phyloP scores from a whole-genome alignment of 2,888 invertebrate species.

The Lampropteryx suffumata region DNA sequence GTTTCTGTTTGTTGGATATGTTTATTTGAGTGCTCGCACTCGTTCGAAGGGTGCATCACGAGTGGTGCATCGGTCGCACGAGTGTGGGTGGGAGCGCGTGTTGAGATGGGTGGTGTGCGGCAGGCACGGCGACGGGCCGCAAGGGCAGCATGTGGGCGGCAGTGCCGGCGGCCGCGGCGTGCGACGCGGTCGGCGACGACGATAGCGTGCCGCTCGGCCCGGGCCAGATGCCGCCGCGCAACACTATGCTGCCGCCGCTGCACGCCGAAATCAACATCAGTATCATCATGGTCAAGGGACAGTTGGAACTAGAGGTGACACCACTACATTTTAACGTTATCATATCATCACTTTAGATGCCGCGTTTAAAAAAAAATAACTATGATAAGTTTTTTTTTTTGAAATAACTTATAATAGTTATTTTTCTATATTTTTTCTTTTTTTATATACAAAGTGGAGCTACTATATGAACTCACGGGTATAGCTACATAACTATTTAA shows the following conservation, averaged over 20 bases:
- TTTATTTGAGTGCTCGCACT: slow-evolving; percentile 3
- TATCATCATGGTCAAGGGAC: slow-evolving; percentile 94
- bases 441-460: too few species aligned
- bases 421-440: too few species aligned
- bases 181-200: slow-evolving; percentile 59
- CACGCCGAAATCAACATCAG: slow-evolving; percentile 94
- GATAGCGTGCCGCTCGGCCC: slow-evolving; percentile 87
- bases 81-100: neutral
- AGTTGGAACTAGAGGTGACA: slow-evolving; percentile 91
- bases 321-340: too few species aligned
- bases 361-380: too few species aligned
- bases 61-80: slow-evolving; percentile 8
- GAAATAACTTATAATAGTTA: too few species aligned
- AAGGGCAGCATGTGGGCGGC: slow-evolving; percentile 83
- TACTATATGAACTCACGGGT: too few species aligned
- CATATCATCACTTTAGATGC: too few species aligned
- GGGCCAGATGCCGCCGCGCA: slow-evolving; percentile 91
- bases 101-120: slow-evolving; percentile 12
- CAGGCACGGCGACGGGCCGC: slow-evolving; percentile 81
- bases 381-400: too few species aligned
- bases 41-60: neutral
- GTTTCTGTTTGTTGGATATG: slow-evolving; percentile 46
- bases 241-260: slow-evolving; percentile 86
- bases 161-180: slow-evolving; percentile 71
- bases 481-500: too few species aligned